Evolutionary conservation across 1,140 invertebrate species (phyloP).

Genomic region (Drosophila varians): DNA sequence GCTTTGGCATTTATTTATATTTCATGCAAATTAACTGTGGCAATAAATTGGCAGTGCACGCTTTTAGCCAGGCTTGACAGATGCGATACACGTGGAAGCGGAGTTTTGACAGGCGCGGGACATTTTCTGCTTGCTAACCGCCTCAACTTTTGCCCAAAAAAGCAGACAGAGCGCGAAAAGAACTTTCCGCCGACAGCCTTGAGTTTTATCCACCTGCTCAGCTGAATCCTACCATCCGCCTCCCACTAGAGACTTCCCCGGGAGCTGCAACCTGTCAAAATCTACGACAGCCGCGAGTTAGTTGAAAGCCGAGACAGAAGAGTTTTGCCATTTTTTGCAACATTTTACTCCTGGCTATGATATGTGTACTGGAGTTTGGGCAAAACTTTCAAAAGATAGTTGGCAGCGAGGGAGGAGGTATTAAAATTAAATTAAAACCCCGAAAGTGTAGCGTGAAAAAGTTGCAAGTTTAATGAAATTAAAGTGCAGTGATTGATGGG

Average conservation of each 20-base stretch:
- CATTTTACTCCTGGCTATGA: constrained; percentile 24
- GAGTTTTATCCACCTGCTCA: constrained; percentile 11
- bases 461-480: constrained; percentile 33
- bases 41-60: constrained; percentile 77
- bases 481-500: constrained; percentile 12
- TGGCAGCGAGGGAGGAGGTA: neutral
- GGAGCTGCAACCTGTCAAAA: constrained; percentile 62
- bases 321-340: constrained; percentile 32
- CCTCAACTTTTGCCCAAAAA: constrained; percentile 60
- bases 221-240: neutral
- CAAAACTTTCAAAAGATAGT: constrained; percentile 41
- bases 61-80: constrained; percentile 49
- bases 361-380: constrained; percentile 36
- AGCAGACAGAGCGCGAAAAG: constrained; percentile 19
- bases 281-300: constrained; percentile 55
- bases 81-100: constrained; percentile 18
- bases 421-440: constrained; percentile 51
- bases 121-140: constrained; percentile 80
- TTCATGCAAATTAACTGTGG: constrained; percentile 80
- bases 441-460: constrained; percentile 7
- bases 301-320: constrained; percentile 31
- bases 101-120: constrained; percentile 71
- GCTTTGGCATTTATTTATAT: constrained; percentile 77
- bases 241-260: constrained; percentile 6
- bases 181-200: constrained; percentile 45